Conservation (phyloP, 2,113 vertebrate genomes). For the Tachycineta bicolor region DNA sequence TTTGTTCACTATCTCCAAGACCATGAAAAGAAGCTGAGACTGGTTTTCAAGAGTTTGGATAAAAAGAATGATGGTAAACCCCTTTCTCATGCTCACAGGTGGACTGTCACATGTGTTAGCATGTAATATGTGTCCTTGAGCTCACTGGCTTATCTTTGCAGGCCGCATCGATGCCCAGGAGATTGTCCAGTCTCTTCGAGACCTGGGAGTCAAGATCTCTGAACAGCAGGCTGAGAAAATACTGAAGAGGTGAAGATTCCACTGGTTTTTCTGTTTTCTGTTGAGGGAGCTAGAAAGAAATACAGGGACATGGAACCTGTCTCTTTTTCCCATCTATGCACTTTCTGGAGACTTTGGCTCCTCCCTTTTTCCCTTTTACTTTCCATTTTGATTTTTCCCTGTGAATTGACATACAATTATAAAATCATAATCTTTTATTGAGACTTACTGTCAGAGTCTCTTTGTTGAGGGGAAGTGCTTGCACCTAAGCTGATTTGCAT, state of each 20-base stretch:
- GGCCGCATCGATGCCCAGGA: constrained; percentile 92
- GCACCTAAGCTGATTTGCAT: background rate
- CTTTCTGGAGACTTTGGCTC: background rate
- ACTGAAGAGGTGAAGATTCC: constrained; percentile 84
- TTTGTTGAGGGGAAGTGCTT: background rate
- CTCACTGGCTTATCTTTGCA: constrained; percentile 49
- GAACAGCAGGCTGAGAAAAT: constrained; percentile 96
- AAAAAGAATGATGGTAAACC: constrained; percentile 92
- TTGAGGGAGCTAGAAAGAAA: background rate
- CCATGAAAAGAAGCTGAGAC: constrained; percentile 93
- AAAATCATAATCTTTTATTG: background rate
- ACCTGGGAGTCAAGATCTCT: constrained; percentile 93
- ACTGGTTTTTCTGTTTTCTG: background rate
- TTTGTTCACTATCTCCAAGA: constrained; percentile 96
- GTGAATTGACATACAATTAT: background rate
- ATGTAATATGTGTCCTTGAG: rapidly evolving
- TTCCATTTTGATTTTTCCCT: background rate
- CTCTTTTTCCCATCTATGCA: background rate
- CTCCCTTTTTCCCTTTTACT: background rate
- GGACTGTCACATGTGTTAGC: rapidly evolving
- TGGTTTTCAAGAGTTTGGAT: constrained; percentile 96
- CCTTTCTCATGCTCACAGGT: background rate
- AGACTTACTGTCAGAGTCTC: background rate
- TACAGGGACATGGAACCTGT: background rate
- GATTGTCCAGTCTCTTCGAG: constrained; percentile 93